Conservation (phyloP, 2,113 vertebrate species). For the Pygoscelis adeliae region DNA sequence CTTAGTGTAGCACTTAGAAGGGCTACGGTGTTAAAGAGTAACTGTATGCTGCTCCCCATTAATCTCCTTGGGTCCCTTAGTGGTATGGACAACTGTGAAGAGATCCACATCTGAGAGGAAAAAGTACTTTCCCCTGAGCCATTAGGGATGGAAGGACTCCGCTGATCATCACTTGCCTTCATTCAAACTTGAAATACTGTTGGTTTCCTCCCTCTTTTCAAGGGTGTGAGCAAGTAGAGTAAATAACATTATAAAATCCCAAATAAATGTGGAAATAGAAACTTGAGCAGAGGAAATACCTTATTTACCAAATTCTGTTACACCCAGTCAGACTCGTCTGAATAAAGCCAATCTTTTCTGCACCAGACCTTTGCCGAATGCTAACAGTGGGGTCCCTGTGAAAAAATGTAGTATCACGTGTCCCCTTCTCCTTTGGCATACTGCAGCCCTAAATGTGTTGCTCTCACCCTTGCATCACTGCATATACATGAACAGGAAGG, state of each 20-base stretch:
- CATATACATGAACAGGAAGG: background rate
- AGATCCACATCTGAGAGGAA: background rate
- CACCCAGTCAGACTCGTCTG: background rate
- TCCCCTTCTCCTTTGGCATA: background rate
- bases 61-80: background rate
- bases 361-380: background rate
- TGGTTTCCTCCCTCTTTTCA: background rate
- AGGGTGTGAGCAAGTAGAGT: background rate
- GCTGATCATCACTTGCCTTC: background rate
- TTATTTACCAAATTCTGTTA: background rate
- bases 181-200: background rate
- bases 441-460: background rate
- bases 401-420: background rate
- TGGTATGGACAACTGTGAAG: background rate
- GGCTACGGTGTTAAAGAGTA: background rate
- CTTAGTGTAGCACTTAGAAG: background rate
- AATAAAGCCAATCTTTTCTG: background rate
- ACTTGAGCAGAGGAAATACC: background rate
- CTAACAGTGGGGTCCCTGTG: background rate
- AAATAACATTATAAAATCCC: background rate
- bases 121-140: background rate
- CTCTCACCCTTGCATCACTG: background rate
- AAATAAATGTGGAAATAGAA: background rate
- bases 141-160: background rate
- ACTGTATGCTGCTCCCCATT: background rate